Base-by-base conservation (phyloP, 2,888 invertebrate species). In the Polia nebulosa region DNA sequence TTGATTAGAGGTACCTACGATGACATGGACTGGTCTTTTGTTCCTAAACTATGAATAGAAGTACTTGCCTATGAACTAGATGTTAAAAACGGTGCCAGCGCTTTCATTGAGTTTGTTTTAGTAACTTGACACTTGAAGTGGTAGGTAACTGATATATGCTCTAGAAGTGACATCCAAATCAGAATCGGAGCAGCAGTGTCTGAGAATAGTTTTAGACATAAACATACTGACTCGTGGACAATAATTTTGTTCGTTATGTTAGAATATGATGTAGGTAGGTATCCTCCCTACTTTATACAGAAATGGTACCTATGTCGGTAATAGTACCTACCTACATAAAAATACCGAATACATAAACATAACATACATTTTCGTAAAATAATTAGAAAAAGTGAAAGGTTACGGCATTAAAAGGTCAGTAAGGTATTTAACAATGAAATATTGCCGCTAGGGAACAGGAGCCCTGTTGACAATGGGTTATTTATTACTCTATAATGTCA, bases 401-500 rank as follows among this genome's bases (percentile, higher is more conserved):
- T 74, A 56, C 60, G 60, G 22, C 81, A 75, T 77, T 78, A 76
- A 83, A 85, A 87, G 82, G 82, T 72, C 78, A 82, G 55, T 60
- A 60, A 78, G 57, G 58, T 68, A 82, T 83, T 80, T 75, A 77
- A 71, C 66, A 69, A 74, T 85, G 78, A 88, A 82, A 77, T 84
- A 87, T 79, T 61, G 80, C 78, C 76, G 59, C 61, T 45, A 71
- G 80, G 83, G 82, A 68, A n/a, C n/a, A n/a, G n/a, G 68, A 55
- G 64, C 58, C 71, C 64, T 74, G 81, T 76, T 81, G 78, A 86
- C 87, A 87, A 85, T 83, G 47, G 83, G 52, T 74, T 83, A 83
- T 85, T 87, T 82, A 85, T 83, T 71, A 70, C 68, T 64, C 39
- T 63, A 78, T 79, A 88, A 87, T 87, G 84, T 80, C 86, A 87